Percentiles rank a stretch among this genome's conserved stretches.
phyloP scores from a whole-genome alignment of 2,113 vertebrate genomes.

The Thamnaconus septentrionalis region DNA sequence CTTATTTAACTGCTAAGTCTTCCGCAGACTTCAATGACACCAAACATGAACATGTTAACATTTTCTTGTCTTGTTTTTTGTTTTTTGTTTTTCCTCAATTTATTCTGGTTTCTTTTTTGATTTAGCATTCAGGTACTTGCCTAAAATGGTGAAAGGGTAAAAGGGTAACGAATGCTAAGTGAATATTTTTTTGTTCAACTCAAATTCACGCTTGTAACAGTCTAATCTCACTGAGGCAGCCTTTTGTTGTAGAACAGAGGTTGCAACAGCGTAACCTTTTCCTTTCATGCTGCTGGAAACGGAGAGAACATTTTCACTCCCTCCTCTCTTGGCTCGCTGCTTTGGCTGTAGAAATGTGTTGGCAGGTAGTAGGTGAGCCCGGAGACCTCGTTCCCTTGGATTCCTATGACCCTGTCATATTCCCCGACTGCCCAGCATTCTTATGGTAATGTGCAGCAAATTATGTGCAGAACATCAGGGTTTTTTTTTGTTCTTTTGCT shows the following conservation, averaged over 20 bases:
- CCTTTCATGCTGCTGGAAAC: background rate
- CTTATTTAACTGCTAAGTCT: too few relatives aligned
- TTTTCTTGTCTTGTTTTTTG: too few relatives aligned
- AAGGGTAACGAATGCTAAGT: too few relatives aligned
- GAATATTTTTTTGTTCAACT: too few relatives aligned
- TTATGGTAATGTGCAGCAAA: conserved; percentile 51
- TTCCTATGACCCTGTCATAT: conserved; percentile 19
- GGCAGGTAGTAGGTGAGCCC: conserved; percentile 20
- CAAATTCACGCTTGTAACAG: too few relatives aligned
- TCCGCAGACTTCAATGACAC: too few relatives aligned
- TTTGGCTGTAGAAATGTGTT: conserved; percentile 3
- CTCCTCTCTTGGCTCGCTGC: background rate
- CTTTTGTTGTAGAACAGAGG: background rate
- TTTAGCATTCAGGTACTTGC: too few relatives aligned
- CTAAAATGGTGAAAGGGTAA: too few relatives aligned
- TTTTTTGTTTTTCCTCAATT: too few relatives aligned
- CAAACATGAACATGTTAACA: too few relatives aligned
- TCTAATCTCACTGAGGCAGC: background rate
- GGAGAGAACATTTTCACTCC: conserved; percentile 17
- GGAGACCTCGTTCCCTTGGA: conserved; percentile 3
- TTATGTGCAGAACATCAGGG: conserved; percentile 43
- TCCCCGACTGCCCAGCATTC: conserved; percentile 39
- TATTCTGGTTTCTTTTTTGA: too few relatives aligned
- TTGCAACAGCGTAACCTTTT: background rate
- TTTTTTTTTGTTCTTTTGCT: conserved; percentile 22